Conservation (phyloP, 2,888 invertebrate species). For the Subacronicta megacephala region DNA sequence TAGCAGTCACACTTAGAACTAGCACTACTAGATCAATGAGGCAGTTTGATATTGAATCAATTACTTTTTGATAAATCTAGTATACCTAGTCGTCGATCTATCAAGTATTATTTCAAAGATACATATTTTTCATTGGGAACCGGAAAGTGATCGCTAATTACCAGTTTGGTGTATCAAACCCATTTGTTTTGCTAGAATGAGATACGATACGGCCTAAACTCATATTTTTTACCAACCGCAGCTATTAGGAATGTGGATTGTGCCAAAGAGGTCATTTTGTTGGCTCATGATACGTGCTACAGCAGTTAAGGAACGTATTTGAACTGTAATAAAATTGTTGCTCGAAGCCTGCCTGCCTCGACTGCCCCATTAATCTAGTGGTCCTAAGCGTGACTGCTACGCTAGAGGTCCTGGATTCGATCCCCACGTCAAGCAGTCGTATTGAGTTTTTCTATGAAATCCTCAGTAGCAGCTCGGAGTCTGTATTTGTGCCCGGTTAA, state of each 20-base stretch:
- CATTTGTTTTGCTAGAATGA: constrained; percentile 48
- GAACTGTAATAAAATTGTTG: no score
- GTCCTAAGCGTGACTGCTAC: no score
- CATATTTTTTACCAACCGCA: constrained; percentile 10
- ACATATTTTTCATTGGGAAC: constrained; percentile 22
- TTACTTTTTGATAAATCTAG: constrained; percentile 16
- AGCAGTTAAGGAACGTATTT: constrained; percentile 13
- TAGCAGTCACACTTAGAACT: no score
- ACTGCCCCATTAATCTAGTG: no score
- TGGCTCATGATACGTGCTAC: constrained; percentile 20
- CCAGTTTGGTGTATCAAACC: constrained; percentile 47
- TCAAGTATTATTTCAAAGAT: constrained; percentile 6
- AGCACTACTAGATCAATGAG: no score
- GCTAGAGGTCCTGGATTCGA: no score
- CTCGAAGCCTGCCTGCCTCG: constrained; percentile 4
- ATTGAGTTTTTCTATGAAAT: no score
- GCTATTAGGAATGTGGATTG: constrained; percentile 9
- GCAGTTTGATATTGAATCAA: neutral
- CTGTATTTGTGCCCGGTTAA: no score
- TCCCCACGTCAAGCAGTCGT: no score
- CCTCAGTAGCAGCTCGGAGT: no score
- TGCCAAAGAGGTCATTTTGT: constrained; percentile 40
- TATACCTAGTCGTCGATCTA: constrained; percentile 15
- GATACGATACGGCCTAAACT: constrained; percentile 10
- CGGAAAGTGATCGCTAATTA: constrained; percentile 36